phyloP scores from a whole-genome alignment of 2,113 vertebrate genomes.

The Epinephelus cyanopodus region DNA sequence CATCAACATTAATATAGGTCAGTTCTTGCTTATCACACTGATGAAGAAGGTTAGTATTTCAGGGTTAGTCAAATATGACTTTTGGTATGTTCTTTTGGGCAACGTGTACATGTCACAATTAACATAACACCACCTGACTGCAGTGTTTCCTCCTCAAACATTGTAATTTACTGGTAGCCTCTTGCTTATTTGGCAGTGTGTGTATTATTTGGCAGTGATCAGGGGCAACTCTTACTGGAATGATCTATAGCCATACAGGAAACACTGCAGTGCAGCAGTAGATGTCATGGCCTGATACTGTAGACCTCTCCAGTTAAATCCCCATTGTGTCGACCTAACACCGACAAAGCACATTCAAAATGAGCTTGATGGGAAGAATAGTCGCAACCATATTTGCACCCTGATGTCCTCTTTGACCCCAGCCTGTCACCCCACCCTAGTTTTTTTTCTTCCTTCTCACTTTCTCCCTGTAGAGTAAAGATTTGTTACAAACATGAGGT shows the following conservation, averaged over 20 bases:
- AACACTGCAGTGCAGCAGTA: conserved; percentile 40
- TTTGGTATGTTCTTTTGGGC: not conserved
- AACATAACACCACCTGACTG: not conserved
- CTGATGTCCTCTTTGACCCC: not conserved
- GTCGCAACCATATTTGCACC: conserved; percentile 9
- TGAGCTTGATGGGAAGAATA: conserved; percentile 15
- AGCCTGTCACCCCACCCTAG: not conserved
- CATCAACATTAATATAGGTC: not conserved
- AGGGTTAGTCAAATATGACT: not conserved
- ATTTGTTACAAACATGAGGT: not conserved
- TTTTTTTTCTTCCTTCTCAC: not conserved
- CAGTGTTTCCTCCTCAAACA: conserved; percentile 12
- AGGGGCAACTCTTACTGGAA: not conserved
- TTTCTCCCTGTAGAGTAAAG: not conserved
- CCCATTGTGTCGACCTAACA: conserved; percentile 18
- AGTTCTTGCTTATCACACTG: not conserved
- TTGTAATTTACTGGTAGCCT: not conserved
- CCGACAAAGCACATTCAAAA: conserved; percentile 34
- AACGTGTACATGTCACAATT: not conserved
- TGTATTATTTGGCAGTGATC: not conserved
- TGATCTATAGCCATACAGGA: conserved; percentile 27
- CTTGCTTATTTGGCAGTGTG: not conserved
- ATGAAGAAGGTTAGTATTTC: not conserved
- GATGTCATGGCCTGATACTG: not conserved
- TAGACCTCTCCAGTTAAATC: conserved; percentile 3